Percentiles rank a stretch among this genome's conserved stretches.
Conservation (phyloP, 2,113 vertebrate species). For the Nannobrachium achirus region DNA sequence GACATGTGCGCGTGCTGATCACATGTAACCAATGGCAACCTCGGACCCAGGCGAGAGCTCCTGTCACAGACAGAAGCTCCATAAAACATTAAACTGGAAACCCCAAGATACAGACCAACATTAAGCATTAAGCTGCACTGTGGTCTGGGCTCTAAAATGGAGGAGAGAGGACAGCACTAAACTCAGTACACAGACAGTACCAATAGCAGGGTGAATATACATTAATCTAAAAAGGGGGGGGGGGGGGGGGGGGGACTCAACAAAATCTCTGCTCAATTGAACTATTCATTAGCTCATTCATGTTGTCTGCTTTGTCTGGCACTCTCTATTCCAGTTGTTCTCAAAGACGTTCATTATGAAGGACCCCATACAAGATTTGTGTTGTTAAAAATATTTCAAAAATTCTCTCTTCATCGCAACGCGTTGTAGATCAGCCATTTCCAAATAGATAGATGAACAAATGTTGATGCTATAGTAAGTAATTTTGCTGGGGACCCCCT, state of each 20-base stretch:
- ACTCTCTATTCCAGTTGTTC: neutral
- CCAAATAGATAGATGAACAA: too few relatives aligned
- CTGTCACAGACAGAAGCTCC: constrained; percentile 41
- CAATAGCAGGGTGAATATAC: constrained; percentile 27
- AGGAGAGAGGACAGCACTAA: constrained; percentile 5
- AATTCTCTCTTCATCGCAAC: too few relatives aligned
- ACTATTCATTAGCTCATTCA: constrained; percentile 44
- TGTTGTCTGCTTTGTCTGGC: neutral
- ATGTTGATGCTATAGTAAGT: too few relatives aligned
- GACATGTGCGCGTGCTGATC: constrained; percentile 54
- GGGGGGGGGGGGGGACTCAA: too few relatives aligned
- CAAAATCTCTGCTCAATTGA: constrained; percentile 40
- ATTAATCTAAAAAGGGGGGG: constrained; percentile 20
- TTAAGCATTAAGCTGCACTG: neutral
- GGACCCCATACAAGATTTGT: too few relatives aligned
- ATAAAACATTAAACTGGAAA: constrained; percentile 57
- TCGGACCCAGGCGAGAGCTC: constrained; percentile 50
- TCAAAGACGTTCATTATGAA: too few relatives aligned
- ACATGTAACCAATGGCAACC: constrained; percentile 77
- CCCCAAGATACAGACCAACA: constrained; percentile 19
- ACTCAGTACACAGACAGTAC: neutral
- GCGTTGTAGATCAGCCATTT: too few relatives aligned
- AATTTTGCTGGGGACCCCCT: constrained; percentile 18
- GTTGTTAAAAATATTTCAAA: too few relatives aligned
- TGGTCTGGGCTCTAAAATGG: constrained; percentile 10